phyloP scores from a whole-genome alignment of 2,113 vertebrate genomes.

The Sturnira hondurensis region DNA sequence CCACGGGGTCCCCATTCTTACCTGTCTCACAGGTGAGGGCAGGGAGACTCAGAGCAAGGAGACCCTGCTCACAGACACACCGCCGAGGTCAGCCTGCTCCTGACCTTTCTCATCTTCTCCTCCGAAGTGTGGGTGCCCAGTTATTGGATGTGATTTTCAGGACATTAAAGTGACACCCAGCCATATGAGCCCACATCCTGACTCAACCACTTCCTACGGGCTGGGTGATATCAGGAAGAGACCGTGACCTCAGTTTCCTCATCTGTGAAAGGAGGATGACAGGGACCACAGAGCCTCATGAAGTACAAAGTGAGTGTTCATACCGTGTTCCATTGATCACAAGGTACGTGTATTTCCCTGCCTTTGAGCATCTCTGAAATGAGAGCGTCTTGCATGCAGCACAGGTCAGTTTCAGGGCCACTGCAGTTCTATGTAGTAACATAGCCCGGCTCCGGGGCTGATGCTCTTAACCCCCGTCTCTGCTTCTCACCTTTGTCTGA shows the following conservation, averaged over 20 bases:
- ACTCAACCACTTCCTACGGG: not conserved
- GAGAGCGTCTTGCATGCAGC: fast-evolving
- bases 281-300: not conserved
- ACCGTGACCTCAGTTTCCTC: not conserved
- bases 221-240: not conserved
- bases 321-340: not conserved
- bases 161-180: not conserved
- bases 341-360: not conserved
- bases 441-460: not conserved
- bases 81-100: not conserved
- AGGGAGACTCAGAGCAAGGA: not conserved
- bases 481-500: not conserved
- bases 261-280: not conserved
- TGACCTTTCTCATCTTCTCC: not conserved
- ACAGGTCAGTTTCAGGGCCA: not conserved
- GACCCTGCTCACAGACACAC: not conserved
- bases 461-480: too few species aligned
- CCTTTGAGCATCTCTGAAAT: not conserved
- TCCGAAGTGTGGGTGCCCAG: fast-evolving
- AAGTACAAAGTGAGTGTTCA: too few species aligned
- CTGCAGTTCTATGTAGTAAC: not conserved
- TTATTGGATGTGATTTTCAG: fast-evolving
- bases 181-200: not conserved
- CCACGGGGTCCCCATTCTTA: too few species aligned
- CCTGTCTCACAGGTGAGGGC: not conserved